Conservation (phyloP, 2,797 vertebrate species). For the Coregonus sp. region DNA sequence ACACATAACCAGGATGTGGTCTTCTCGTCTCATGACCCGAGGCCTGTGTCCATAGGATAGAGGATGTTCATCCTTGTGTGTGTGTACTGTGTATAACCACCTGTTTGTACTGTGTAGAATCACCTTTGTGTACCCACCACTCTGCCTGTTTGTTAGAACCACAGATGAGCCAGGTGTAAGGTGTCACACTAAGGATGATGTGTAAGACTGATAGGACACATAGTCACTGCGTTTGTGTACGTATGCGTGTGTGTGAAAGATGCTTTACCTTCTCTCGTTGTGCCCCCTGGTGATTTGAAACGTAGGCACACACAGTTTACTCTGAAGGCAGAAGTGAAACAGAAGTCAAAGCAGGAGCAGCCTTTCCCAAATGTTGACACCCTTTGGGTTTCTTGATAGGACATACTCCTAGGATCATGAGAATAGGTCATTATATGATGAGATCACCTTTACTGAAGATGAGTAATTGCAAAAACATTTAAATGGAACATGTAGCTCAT, state of each 20-base stretch:
- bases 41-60: conserved; percentile 71
- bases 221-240: not conserved
- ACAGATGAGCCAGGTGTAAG: conserved; percentile 36
- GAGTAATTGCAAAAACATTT: not conserved
- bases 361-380: conserved; percentile 46
- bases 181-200: conserved; percentile 26
- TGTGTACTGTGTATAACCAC: conserved; percentile 7
- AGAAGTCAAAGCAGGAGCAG: conserved; percentile 33
- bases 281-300: conserved; percentile 36
- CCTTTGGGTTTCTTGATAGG: conserved; percentile 26
- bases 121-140: conserved; percentile 68
- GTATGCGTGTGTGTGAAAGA: not conserved
- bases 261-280: conserved; percentile 4
- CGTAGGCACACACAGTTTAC: not conserved
- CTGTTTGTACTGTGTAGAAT: conserved; percentile 18
- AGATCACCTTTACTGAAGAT: not conserved
- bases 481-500: not conserved
- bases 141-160: conserved; percentile 43
- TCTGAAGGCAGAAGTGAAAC: not conserved
- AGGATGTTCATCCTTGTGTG: conserved; percentile 79
- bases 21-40: conserved; percentile 63
- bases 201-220: conserved; percentile 5
- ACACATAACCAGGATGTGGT: conserved; percentile 69
- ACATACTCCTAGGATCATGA: not conserved
- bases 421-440: not conserved